These are phyloP conservation scores for Phymorhynchus buccinoides DNA, from an alignment of 1,140 invertebrate species.

Conservation along the genomic window DNA sequence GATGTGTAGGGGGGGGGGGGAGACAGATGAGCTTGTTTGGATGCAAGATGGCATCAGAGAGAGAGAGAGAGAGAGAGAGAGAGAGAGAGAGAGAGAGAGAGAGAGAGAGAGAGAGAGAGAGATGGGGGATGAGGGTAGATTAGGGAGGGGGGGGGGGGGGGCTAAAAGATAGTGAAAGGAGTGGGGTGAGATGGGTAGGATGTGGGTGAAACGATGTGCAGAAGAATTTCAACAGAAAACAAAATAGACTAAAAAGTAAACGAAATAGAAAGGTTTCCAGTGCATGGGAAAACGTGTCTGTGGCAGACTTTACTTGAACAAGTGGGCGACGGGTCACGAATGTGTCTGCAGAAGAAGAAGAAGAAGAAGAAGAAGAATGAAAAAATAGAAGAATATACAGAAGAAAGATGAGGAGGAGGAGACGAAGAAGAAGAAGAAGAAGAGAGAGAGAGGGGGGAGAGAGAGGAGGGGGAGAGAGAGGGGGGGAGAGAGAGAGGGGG, in stretches of 20 bases:
- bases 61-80: neutral
- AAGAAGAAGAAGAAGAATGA: neutral
- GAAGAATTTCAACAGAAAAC: too few relatives aligned
- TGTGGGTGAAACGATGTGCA: neutral
- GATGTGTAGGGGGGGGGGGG: too few relatives aligned
- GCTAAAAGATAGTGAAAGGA: neutral
- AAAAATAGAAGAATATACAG: neutral
- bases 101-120: neutral
- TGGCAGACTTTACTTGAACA: neutral
- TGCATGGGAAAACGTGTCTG: neutral
- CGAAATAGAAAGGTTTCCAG: neutral
- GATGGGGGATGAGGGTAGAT: neutral
- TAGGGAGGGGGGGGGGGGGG: neutral
- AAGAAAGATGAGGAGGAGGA: neutral
- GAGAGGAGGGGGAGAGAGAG: neutral
- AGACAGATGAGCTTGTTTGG: too few relatives aligned
- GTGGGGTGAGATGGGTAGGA: neutral
- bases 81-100: slow-evolving; percentile 6
- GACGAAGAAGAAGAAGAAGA: neutral
- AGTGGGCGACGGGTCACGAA: too few relatives aligned
- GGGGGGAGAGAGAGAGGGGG: too few relatives aligned
- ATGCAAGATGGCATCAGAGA: neutral
- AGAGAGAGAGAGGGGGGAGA: neutral
- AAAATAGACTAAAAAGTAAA: neutral
- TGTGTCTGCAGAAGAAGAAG: neutral